Evolutionary conservation across 1,140 invertebrate genomes (phyloP).

Genomic region (Drosophila suzukii): DNA sequence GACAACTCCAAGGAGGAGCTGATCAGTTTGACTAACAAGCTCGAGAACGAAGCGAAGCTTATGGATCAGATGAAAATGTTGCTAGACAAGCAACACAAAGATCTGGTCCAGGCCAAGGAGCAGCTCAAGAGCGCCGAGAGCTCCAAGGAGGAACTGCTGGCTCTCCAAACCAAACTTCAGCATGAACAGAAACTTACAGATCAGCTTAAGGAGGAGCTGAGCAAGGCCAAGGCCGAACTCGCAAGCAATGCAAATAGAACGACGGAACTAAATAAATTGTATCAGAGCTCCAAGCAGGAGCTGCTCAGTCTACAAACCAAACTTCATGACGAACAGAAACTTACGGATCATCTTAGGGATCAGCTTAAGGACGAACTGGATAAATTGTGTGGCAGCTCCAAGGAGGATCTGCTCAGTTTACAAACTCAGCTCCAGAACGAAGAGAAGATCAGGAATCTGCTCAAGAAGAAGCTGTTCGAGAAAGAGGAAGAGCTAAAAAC

Average conservation of each 20-base stretch:
- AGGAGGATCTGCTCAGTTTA: too few relatives aligned
- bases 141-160: too few relatives aligned
- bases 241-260: too few relatives aligned
- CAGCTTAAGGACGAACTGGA: background rate
- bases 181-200: conserved; percentile 9
- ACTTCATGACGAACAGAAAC: conserved; percentile 32
- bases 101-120: too few relatives aligned
- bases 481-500: too few relatives aligned
- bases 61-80: background rate
- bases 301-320: background rate
- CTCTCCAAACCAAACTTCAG: too few relatives aligned
- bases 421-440: background rate
- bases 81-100: too few relatives aligned
- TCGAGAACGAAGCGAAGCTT: conserved; percentile 31
- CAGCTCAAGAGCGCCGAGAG: too few relatives aligned
- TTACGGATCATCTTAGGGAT: background rate
- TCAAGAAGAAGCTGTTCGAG: too few relatives aligned
- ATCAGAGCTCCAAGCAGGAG: background rate
- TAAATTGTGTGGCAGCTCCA: background rate
- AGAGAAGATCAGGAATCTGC: too few relatives aligned
- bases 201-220: conserved; percentile 2
- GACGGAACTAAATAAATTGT: too few relatives aligned
- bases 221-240: too few relatives aligned
- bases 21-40: background rate
- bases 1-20: background rate